Evolutionary conservation across 2,888 invertebrate genomes (phyloP), one percentile per base, ranked within the genome.

Genomic region (Rhingia campestris): DNA sequence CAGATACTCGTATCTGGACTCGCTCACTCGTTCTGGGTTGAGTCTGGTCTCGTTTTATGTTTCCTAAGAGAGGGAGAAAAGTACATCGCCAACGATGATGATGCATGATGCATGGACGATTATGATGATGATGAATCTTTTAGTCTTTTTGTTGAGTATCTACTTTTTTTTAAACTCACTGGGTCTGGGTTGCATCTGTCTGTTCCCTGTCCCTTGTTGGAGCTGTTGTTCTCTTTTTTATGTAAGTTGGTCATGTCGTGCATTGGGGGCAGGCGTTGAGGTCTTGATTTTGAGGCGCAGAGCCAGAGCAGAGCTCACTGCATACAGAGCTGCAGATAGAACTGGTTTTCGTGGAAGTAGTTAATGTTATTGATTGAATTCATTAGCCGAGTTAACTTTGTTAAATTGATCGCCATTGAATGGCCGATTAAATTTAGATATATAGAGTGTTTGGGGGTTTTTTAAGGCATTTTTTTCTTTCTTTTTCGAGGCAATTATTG

Each of bases 351-450:
- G 69, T 77, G 82, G 82, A 82, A 82, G 82, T 69, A 69, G 82
- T 79, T 73, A 79, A 82, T 64, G 77, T 82, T 82, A 82, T 82
- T 82, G 82, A 82, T 82, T 79, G 82, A 82, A 82, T 82, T 82
- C 82, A 79, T 82, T 82, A 82, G 67, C 82, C 77, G 82, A 82
- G 77, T 79, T 82, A 82, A 77, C 72, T 73, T 82, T 82, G 82
- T 79, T 82, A 82, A 79, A 82, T 82, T 79, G 82, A 79, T 82
- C 82, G 82, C 69, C 82, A 79, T 82, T 74, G 69, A 82, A 79
- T 74, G 73, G 73, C 61, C 77, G 77, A 77, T 82, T 70, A 82
- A 70, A 70, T 76, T 76, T 70, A 76, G 58, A 66, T 69, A 47
- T 41, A 49, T 22, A 37, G 63, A 37, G 63, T 69, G 69, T 64